A percentile compares a stretch with the other conserved stretches of the same genome.
These are phyloP conservation scores for Drosophila tani DNA, from an alignment of 1,140 invertebrate genomes.

Conservation along the genomic window DNA sequence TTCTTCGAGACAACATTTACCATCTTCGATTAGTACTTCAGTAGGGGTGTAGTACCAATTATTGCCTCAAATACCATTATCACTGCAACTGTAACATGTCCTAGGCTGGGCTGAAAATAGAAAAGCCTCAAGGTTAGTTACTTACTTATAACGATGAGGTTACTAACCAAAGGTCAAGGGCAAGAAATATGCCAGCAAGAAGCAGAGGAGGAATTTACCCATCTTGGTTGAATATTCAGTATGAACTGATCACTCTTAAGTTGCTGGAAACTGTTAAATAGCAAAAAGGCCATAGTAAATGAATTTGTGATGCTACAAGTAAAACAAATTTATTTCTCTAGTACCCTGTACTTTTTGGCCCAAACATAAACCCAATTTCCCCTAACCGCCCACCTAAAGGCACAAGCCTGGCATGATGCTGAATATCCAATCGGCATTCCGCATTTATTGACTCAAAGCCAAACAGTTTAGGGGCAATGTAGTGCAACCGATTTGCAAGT, in stretches of 20 bases:
- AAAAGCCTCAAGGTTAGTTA: too few species aligned
- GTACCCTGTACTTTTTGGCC: too few species aligned
- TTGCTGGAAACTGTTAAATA: background rate
- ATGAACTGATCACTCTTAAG: background rate
- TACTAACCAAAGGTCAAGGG: too few species aligned
- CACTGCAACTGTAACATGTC: too few species aligned
- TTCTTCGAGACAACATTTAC: too few species aligned
- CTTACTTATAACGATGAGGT: too few species aligned
- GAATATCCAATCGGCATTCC: background rate
- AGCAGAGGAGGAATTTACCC: background rate
- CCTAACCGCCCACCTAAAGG: too few species aligned
- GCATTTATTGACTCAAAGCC: slow-evolving; percentile 10
- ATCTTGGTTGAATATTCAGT: background rate
- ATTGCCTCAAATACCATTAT: too few species aligned
- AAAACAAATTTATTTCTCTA: too few species aligned
- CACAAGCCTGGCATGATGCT: background rate
- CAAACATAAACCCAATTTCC: background rate
- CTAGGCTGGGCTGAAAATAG: too few species aligned
- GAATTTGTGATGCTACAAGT: background rate
- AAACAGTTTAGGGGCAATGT: background rate
- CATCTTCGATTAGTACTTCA: too few species aligned
- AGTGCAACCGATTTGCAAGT: slow-evolving; percentile 39
- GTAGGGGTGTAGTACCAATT: too few species aligned
- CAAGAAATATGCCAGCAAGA: background rate
- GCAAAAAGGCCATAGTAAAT: background rate